phyloP scores from a whole-genome alignment of 2,797 vertebrate species.

The Hylomyscus alleni region DNA sequence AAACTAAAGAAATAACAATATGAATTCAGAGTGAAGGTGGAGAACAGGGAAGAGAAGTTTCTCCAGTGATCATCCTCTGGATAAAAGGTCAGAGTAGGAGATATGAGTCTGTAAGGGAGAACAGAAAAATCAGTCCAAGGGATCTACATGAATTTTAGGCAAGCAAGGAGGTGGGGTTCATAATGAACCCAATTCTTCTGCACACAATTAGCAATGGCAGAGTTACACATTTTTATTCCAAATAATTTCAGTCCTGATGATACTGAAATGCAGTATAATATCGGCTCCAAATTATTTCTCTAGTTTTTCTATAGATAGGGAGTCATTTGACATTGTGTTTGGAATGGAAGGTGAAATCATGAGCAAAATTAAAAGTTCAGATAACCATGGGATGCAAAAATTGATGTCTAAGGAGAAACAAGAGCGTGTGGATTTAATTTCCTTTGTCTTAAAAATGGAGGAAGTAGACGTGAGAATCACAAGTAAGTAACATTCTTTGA shows the following conservation, averaged over 20 bases:
- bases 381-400: neutral
- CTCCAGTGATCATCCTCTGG: neutral
- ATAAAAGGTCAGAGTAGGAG: neutral
- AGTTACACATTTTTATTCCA: neutral
- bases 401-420: neutral
- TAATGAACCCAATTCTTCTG: neutral
- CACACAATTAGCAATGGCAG: neutral
- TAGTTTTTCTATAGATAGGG: neutral
- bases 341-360: neutral
- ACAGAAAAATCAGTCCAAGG: neutral
- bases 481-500: neutral
- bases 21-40: neutral
- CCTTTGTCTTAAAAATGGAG: neutral
- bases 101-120: neutral
- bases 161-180: neutral
- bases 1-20: neutral
- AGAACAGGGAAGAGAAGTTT: neutral
- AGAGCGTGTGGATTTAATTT: neutral
- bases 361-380: neutral
- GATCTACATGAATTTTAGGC: neutral
- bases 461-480: neutral
- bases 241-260: conserved; percentile 22
- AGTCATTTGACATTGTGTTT: neutral
- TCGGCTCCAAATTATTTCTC: neutral
- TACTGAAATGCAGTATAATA: neutral